Percentiles rank a stretch among this genome's conserved stretches.
Conservation (phyloP, 2,888 invertebrate species). For the Iselma pallidipennis region DNA sequence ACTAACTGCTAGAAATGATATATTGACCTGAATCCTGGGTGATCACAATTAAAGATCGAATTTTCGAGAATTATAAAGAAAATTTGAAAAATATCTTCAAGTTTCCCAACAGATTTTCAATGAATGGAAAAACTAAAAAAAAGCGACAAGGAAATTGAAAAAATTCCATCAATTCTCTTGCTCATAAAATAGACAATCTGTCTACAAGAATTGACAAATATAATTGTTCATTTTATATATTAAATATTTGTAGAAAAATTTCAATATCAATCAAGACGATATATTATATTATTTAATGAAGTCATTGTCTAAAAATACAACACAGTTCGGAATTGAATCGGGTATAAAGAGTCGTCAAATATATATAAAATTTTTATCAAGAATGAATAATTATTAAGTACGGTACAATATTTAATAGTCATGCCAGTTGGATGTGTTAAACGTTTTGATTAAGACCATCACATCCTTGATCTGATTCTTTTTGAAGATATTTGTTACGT, state of each 20-base stretch:
- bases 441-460: slow-evolving; percentile 30
- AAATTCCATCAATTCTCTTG: no score
- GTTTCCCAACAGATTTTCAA: no score
- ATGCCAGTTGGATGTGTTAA: slow-evolving; percentile 18
- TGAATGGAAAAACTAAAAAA: no score
- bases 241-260: no score
- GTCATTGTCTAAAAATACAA: slow-evolving; percentile 42
- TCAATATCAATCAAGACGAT: no score
- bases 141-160: no score
- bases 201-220: slow-evolving; percentile 33
- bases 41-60: no score
- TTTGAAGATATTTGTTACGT: slow-evolving; percentile 31
- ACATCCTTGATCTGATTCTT: slow-evolving; percentile 34
- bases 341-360: slow-evolving; percentile 20
- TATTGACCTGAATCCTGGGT: no score
- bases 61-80: no score
- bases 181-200: slow-evolving; percentile 5
- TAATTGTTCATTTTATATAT: no score
- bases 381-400: slow-evolving; percentile 27
- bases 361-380: slow-evolving; percentile 18
- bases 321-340: slow-evolving; percentile 11
- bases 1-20: no score
- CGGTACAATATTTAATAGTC: slow-evolving; percentile 16
- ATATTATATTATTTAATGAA: slow-evolving; percentile 20
- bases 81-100: no score